These are phyloP conservation scores for Sipha flava DNA, from an alignment of 1,140 invertebrate species.

Conservation along the genomic window DNA sequence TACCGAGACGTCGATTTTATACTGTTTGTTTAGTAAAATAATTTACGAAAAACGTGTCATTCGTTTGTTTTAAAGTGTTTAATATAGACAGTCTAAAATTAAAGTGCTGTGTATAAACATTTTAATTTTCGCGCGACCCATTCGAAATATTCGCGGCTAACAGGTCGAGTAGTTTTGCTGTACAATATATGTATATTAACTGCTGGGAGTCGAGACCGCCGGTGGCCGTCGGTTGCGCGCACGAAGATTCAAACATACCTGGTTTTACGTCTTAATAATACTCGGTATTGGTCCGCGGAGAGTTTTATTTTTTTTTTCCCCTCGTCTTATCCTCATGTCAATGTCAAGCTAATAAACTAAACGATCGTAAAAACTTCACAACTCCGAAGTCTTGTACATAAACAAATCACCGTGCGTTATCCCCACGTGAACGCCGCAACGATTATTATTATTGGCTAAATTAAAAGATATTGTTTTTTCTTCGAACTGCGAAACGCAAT, in stretches of 20 bases:
- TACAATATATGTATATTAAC: too few relatives aligned
- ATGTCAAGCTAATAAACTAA: slow-evolving; percentile 20
- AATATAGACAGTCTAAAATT: too few relatives aligned
- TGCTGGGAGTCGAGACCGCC: too few relatives aligned
- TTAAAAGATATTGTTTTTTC: not conserved
- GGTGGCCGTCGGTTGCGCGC: not conserved
- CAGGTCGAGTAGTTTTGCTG: too few relatives aligned
- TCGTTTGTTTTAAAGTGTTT: too few relatives aligned
- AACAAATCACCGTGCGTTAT: not conserved
- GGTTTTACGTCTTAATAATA: slow-evolving; percentile 9
- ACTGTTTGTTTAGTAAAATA: too few relatives aligned
- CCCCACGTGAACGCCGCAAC: not conserved
- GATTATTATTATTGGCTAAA: not conserved
- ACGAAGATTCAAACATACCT: not conserved
- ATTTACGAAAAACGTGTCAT: too few relatives aligned
- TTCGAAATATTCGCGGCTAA: too few relatives aligned
- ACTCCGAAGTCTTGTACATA: not conserved
- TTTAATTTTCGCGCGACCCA: too few relatives aligned
- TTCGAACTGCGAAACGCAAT: not conserved
- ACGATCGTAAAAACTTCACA: slow-evolving; percentile 1
- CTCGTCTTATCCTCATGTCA: not conserved
- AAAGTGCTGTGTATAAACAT: too few relatives aligned
- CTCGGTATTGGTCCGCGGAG: not conserved
- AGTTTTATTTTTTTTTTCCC: not conserved
- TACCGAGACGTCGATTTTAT: too few relatives aligned